These are phyloP conservation scores for Benthosema pterotum DNA, from an alignment of 2,797 vertebrate genomes.

Conservation along the genomic window DNA sequence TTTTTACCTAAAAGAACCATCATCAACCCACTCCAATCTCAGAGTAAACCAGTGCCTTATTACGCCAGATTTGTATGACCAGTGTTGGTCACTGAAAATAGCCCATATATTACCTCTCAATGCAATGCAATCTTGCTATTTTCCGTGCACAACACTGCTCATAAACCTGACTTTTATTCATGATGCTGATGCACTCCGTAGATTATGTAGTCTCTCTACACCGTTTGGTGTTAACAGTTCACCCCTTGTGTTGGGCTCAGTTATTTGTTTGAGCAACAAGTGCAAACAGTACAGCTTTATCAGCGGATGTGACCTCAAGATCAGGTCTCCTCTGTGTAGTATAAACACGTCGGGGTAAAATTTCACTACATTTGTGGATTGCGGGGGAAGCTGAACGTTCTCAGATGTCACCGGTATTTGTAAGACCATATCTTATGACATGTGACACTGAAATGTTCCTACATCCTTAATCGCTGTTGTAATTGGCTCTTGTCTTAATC, in stretches of 20 bases:
- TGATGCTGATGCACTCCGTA: too few relatives aligned
- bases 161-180: too few relatives aligned
- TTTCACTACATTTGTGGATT: conserved; percentile 24
- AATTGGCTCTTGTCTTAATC: conserved; percentile 5
- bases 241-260: neutral
- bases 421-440: neutral
- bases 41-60: conserved; percentile 38
- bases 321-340: neutral
- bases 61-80: conserved; percentile 1
- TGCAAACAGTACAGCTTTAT: conserved; percentile 1
- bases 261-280: conserved; percentile 14
- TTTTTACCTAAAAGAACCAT: conserved; percentile 30
- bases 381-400: conserved; percentile 17
- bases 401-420: conserved; percentile 29
- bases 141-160: neutral
- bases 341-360: neutral
- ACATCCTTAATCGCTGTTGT: conserved; percentile 3
- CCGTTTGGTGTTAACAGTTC: neutral
- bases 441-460: conserved; percentile 20
- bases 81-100: too few relatives aligned
- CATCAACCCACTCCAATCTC: conserved; percentile 29
- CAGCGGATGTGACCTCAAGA: neutral
- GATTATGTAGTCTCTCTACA: too few relatives aligned
- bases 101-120: too few relatives aligned
- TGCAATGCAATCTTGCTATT: too few relatives aligned